Percentiles rank a stretch among this genome's conserved stretches.
Conservation (phyloP, 2,797 vertebrate species). For the Ambastaia sidthimunki region DNA sequence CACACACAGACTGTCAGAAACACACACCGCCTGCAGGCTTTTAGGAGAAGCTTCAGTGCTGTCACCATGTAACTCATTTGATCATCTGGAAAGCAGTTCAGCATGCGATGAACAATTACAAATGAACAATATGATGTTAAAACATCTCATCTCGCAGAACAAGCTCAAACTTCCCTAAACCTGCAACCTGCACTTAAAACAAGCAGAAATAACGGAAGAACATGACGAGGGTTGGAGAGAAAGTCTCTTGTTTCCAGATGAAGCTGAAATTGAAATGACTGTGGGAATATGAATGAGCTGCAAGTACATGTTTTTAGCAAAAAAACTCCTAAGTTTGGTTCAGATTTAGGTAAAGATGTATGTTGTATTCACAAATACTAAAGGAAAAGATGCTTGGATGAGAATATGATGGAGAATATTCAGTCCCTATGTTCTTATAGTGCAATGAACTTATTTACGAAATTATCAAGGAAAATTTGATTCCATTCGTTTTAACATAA, state of each 20-base stretch:
- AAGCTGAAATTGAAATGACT: not conserved
- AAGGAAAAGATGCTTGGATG: no score
- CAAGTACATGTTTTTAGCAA: no score
- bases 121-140: constrained; percentile 9
- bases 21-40: constrained; percentile 25
- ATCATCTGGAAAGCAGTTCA: constrained; percentile 26
- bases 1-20: constrained; percentile 33
- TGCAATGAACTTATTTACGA: no score
- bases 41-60: constrained; percentile 7
- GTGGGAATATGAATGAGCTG: not conserved
- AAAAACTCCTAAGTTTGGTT: no score
- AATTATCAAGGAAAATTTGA: no score
- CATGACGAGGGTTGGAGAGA: no score
- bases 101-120: not conserved
- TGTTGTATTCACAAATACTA: no score
- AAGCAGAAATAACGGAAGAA: not conserved
- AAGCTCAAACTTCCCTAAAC: constrained; percentile 10
- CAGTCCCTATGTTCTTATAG: no score
- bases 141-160: constrained; percentile 14
- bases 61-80: not conserved
- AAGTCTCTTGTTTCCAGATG: no score
- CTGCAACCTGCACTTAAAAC: not conserved
- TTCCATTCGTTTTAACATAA: not conserved
- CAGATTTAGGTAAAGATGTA: no score
- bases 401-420: no score